Evolutionary conservation across 2,888 invertebrate genomes (phyloP), one percentile per base, ranked within the genome.

Genomic region (Drosophila hamatofila): DNA sequence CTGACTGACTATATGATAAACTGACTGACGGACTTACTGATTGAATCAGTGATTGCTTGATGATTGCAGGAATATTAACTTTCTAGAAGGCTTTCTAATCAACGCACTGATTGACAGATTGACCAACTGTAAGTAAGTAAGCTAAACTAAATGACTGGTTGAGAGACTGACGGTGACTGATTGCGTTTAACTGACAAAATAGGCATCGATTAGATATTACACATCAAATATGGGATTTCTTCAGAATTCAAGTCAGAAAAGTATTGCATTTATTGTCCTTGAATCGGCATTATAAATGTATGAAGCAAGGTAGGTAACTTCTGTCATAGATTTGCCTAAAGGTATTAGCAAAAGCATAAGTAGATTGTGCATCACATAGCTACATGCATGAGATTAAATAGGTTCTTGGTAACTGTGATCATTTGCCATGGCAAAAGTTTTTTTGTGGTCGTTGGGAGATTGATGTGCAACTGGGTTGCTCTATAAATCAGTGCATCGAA

Each of bases 401-500:
- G 25, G 25, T 4, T 25, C 52, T n/a, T 16, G 18, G 23, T 16
- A 56, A 21, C 30, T 42, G 33, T 56, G 33, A 25, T 42, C 27
- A 44, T 46, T 35, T 9, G 27, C 18, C 18, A n/a, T 23, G 37
- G 16, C 11, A 27, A 37, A 42, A 61, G 25, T 35, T 44, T 37
- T 11, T 9, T 11, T 51, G 56, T 12, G 18, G 14, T 39, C 44
- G 56, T 33, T 33, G 21, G 35, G 63, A 52, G 63, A 52, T 71
- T 72, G 52, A 63, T 41, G 39, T 51, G 30, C 44, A 41, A 9
- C 27, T 18, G 6, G 44, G 44, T 25, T 42, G 46, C 23, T 23
- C 30, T 33, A 54, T 67, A 62, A 75, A 75, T 68, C 68, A 75
- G 57, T 16, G 37, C 16, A 25, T 16, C 33, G 56, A 51, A 25